These are phyloP conservation scores for Ichneumoninae sp. DNA, from an alignment of 2,888 invertebrate genomes.

Conservation along the genomic window DNA sequence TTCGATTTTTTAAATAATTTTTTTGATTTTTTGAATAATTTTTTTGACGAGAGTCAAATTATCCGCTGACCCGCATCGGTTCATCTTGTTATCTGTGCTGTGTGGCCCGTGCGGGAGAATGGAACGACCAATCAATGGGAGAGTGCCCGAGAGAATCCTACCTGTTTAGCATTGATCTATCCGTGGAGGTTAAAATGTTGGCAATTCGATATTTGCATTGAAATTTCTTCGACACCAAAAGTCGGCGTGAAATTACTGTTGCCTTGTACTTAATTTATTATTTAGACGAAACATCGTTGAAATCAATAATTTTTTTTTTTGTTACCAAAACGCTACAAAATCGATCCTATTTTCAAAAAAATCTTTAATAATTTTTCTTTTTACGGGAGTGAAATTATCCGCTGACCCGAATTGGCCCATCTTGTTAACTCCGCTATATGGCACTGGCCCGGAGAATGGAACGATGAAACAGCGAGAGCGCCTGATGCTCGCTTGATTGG, in stretches of 20 bases:
- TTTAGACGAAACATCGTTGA: background rate
- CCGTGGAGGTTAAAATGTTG: background rate
- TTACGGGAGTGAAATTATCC: background rate
- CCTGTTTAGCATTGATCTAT: no score
- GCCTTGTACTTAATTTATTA: background rate
- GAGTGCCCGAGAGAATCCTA: background rate
- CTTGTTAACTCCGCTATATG: background rate
- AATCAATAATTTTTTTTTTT: background rate
- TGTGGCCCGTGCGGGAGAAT: background rate
- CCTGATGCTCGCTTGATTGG: conserved; percentile 46
- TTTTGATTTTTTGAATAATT: background rate
- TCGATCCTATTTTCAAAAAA: background rate
- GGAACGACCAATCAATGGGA: background rate
- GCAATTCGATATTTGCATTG: background rate
- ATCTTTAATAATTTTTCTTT: background rate
- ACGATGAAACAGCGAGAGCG: conserved; percentile 10
- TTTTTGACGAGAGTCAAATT: background rate
- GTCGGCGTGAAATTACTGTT: background rate
- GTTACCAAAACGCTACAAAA: background rate
- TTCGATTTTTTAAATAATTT: background rate
- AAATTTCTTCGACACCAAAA: background rate
- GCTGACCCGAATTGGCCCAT: background rate
- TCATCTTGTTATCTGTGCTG: background rate
- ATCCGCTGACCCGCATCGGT: background rate
- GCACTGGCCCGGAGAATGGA: background rate